phyloP scores from a whole-genome alignment of 2,888 invertebrate genomes.

The Philopedon plagiatum region DNA sequence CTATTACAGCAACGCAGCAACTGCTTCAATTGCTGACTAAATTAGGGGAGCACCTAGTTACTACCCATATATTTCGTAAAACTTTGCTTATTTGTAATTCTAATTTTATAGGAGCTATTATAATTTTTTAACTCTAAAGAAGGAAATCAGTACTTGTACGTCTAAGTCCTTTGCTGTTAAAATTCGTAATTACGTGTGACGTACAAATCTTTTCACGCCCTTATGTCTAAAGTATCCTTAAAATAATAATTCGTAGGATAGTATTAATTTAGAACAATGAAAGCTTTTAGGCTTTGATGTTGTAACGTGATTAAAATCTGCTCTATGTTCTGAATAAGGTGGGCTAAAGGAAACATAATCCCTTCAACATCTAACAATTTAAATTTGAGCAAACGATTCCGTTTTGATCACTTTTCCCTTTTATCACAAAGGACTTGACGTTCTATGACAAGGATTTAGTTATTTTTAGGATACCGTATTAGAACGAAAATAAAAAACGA shows the following conservation, averaged over 20 bases:
- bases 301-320: background rate
- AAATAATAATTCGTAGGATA: background rate
- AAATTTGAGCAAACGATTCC: background rate
- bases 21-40: background rate
- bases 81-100: background rate
- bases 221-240: background rate
- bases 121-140: background rate
- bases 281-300: background rate
- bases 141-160: background rate
- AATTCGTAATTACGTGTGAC: too few species aligned
- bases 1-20: background rate
- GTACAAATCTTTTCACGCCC: background rate
- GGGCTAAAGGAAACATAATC: background rate
- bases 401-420: background rate
- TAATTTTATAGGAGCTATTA: background rate
- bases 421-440: background rate
- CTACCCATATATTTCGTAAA: background rate
- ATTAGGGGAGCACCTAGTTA: background rate
- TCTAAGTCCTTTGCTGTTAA: background rate
- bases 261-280: background rate
- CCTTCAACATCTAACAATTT: background rate
- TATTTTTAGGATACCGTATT: background rate
- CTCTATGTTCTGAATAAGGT: background rate
- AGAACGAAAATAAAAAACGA: too few species aligned
- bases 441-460: background rate